Base-by-base conservation (phyloP, 2,113 vertebrate genomes). In the Tetrao urogallus region DNA sequence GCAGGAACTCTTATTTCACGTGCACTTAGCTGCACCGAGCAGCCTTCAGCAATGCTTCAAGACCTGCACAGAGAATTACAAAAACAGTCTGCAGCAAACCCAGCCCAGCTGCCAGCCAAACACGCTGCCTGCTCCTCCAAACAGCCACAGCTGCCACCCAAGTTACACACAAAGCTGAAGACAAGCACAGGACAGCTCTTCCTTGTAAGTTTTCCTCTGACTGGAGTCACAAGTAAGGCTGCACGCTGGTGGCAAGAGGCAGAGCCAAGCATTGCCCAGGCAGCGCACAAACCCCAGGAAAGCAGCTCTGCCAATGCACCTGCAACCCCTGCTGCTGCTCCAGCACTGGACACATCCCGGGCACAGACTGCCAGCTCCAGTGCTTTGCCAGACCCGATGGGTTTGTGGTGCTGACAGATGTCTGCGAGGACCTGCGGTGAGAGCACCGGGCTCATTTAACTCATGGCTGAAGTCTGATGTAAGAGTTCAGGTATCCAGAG, bases 291-390 rank as follows among this genome's bases (percentile, higher is more conserved):
- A 45, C 89, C 54, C 32, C 63, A 8, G 86, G 58, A 38, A 13
- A 4, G 3, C 4, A 18, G 48, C 28, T 18, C 50, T 96, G 98
- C 98, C 98, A 98, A 64, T 7, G 97, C 98, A 98, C 98, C 98
- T 98, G 98, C 98, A 96, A 74, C 88, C 96, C 96, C 87, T 32
- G 27, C 88, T 32, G 27, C 88, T 27, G 95, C 95, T 96, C 96
- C 97, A 97, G 97, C 70, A 42, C 96, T 92, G 95, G 97, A 89
- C 97, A 92, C 89, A 93, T 91, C 89, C 92, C 2, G 58, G 75
- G 81, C 10, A 63, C 20, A 7, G 32, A 19, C 81, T 97, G 98
- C 98, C 98, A 98, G 94, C 57, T 19, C 22, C 17, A 14, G 77
- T 89, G 13, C 74, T 20, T 82, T 97, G 97, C 97, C 98, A 98